Evolutionary conservation across 2,888 invertebrate species (phyloP).

Genomic region (Pharmacophagus antenor): DNA sequence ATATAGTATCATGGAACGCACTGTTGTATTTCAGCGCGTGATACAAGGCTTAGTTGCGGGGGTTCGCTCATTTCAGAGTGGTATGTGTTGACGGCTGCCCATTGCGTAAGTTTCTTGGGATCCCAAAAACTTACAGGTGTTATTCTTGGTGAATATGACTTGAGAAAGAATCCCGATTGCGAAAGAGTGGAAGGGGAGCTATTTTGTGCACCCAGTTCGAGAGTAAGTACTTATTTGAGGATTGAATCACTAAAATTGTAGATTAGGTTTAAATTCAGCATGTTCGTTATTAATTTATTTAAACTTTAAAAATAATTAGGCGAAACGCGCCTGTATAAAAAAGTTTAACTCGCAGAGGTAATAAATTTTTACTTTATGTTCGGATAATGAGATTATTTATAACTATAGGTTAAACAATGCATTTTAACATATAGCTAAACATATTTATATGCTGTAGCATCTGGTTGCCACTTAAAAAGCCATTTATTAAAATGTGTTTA

Average conservation of each 20-base stretch:
- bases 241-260: not conserved
- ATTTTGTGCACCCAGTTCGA: conserved; percentile 52
- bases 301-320: no score
- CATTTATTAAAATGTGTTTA: no score
- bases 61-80: conserved; percentile 78
- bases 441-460: no score
- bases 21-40: conserved; percentile 46
- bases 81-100: conserved; percentile 82
- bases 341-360: no score
- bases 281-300: not conserved
- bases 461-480: no score
- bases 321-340: no score
- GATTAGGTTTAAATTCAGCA: not conserved
- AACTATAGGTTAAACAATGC: no score
- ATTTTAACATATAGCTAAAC: no score
- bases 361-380: no score
- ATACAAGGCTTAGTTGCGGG: conserved; percentile 63
- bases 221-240: conserved; percentile 42
- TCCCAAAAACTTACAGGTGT: conserved; percentile 64
- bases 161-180: conserved; percentile 67
- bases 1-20: not conserved
- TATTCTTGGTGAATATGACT: conserved; percentile 83
- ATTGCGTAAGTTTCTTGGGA: conserved; percentile 78
- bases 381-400: no score
- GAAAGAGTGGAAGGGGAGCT: conserved; percentile 53